These are phyloP conservation scores for Lottia scabra DNA, from an alignment of 2,888 invertebrate species.

Conservation along the genomic window DNA sequence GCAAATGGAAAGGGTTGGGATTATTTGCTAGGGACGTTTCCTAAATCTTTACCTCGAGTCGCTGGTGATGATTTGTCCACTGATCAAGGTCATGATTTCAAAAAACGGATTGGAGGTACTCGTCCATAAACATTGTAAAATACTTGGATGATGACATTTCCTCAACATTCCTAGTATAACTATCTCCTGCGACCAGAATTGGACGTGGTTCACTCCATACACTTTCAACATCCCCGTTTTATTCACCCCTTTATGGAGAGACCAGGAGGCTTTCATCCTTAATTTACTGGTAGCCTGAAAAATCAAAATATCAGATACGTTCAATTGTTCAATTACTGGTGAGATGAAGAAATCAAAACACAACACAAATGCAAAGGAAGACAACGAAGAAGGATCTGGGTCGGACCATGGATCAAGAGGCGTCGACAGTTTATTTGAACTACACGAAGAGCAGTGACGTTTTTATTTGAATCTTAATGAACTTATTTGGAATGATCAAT, in stretches of 20 bases:
- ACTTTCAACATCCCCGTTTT: slow-evolving; percentile 58
- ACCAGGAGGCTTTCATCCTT: slow-evolving; percentile 54
- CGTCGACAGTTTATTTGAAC: too few relatives aligned
- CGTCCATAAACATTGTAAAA: slow-evolving; percentile 62
- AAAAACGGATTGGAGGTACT: slow-evolving; percentile 59
- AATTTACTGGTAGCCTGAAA: slow-evolving; percentile 55
- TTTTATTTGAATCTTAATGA: too few relatives aligned
- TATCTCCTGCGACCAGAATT: slow-evolving; percentile 63
- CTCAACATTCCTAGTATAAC: slow-evolving; percentile 60
- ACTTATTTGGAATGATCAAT: too few relatives aligned
- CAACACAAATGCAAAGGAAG: too few relatives aligned
- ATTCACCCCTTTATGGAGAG: slow-evolving; percentile 40
- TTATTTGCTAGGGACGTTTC: too few relatives aligned
- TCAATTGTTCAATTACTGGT: too few relatives aligned
- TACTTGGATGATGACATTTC: slow-evolving; percentile 51
- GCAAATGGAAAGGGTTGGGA: too few relatives aligned
- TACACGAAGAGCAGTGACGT: too few relatives aligned
- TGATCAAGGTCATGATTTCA: slow-evolving; percentile 60
- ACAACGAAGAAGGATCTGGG: too few relatives aligned
- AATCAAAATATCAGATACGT: background rate
- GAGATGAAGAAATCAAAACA: too few relatives aligned
- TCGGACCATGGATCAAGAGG: too few relatives aligned
- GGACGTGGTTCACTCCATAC: slow-evolving; percentile 52
- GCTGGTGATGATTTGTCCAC: slow-evolving; percentile 56
- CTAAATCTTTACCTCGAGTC: slow-evolving; percentile 50